phyloP scores from a whole-genome alignment of 2,113 vertebrate genomes.

The Riparia riparia region DNA sequence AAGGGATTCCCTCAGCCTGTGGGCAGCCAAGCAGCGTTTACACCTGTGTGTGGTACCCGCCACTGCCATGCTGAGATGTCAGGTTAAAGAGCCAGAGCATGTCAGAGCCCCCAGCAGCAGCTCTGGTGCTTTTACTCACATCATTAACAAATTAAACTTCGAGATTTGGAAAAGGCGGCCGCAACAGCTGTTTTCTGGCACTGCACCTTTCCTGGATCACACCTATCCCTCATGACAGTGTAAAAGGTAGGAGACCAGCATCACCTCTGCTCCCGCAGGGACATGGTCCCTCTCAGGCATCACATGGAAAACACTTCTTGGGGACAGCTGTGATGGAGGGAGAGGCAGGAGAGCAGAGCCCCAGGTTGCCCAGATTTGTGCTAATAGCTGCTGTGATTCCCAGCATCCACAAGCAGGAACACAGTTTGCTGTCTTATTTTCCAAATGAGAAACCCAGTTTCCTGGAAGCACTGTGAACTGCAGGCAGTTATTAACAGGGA shows the following conservation, averaged over 20 bases:
- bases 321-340: accelerated
- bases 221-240: neutral
- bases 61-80: neutral
- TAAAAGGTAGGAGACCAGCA: neutral
- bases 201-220: neutral
- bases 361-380: neutral
- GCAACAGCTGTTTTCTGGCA: neutral
- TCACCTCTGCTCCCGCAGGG: neutral
- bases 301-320: accelerated
- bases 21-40: neutral
- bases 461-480: accelerated
- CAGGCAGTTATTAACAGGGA: neutral
- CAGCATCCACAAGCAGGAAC: neutral
- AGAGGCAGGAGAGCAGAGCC: neutral
- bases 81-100: neutral
- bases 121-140: neutral
- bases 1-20: neutral
- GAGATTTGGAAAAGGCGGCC: neutral
- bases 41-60: neutral
- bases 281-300: neutral
- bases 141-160: neutral
- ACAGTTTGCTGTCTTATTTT: neutral
- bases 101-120: neutral
- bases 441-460: neutral
- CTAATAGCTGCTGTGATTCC: neutral